These are phyloP conservation scores for Coregonus clupeaformis DNA, from an alignment of 2,113 vertebrate species.

Conservation along the genomic window DNA sequence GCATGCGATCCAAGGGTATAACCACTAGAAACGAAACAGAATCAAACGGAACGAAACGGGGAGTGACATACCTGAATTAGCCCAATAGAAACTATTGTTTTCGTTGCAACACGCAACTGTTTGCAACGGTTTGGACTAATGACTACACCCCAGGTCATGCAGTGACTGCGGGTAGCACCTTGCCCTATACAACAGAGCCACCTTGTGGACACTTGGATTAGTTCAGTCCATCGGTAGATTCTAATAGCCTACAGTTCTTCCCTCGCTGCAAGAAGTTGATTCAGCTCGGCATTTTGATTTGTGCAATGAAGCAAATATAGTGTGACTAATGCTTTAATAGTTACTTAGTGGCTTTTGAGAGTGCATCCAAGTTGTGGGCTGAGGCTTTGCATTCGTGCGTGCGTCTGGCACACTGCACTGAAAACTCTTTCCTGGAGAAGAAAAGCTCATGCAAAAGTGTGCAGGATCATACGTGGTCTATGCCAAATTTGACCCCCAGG, in stretches of 20 bases:
- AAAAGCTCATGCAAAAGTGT: neutral
- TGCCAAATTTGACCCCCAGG: slow-evolving; percentile 24
- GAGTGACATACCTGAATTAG: no score
- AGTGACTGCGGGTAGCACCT: neutral
- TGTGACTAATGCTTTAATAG: neutral
- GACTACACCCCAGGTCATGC: no score
- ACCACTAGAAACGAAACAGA: no score
- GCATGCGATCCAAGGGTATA: no score
- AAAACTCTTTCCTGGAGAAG: neutral
- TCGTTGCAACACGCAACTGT: no score
- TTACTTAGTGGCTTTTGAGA: neutral
- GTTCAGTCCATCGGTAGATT: slow-evolving; percentile 22
- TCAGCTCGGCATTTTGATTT: slow-evolving; percentile 3
- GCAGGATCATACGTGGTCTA: slow-evolving; percentile 3
- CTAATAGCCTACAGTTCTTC: slow-evolving; percentile 17
- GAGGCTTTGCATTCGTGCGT: neutral
- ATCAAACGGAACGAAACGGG: no score
- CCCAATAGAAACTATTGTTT: no score
- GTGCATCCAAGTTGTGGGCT: neutral
- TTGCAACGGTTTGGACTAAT: no score
- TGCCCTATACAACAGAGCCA: slow-evolving; percentile 33
- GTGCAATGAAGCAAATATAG: neutral
- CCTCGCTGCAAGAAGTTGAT: slow-evolving; percentile 45
- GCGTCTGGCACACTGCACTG: neutral
- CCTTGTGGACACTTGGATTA: slow-evolving; percentile 42